These are phyloP conservation scores for Lepidochrysops patricia DNA, from an alignment of 2,888 invertebrate species.

Conservation along the genomic window DNA sequence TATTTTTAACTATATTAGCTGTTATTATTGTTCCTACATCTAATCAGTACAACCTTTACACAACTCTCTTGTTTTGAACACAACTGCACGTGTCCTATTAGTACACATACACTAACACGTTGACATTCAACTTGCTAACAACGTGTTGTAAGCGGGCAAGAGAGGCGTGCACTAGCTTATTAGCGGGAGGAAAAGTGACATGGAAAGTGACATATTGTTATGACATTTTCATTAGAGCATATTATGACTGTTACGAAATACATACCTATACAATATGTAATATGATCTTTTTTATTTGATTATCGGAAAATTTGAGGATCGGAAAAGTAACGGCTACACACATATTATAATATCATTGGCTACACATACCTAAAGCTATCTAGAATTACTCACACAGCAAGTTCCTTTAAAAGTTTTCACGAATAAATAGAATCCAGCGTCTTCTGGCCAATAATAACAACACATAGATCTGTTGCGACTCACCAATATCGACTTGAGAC, in stretches of 20 bases:
- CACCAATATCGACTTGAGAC: too few relatives aligned
- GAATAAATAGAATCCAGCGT: too few relatives aligned
- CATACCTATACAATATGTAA: too few relatives aligned
- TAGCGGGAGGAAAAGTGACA: conserved; percentile 30
- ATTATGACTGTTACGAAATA: conserved; percentile 2
- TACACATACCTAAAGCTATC: too few relatives aligned
- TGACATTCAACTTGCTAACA: conserved; percentile 36
- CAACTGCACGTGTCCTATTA: conserved; percentile 40
- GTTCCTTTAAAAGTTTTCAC: too few relatives aligned
- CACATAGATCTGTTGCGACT: too few relatives aligned
- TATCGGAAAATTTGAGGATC: too few relatives aligned
- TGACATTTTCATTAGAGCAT: conserved; percentile 41
- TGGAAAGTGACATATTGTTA: conserved; percentile 29
- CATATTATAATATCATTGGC: too few relatives aligned
- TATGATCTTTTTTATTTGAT: too few relatives aligned
- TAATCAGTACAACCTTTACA: conserved; percentile 35
- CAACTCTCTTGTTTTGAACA: conserved; percentile 36
- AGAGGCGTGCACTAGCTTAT: conserved; percentile 17
- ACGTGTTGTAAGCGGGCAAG: conserved; percentile 25
- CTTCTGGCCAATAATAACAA: too few relatives aligned
- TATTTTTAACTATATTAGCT: neutral
- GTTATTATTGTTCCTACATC: conserved; percentile 24
- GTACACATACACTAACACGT: conserved; percentile 31
- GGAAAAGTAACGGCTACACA: too few relatives aligned
- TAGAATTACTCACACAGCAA: too few relatives aligned